Conservation (phyloP, 2,797 vertebrate genomes). For the Anguilla pacifica region DNA sequence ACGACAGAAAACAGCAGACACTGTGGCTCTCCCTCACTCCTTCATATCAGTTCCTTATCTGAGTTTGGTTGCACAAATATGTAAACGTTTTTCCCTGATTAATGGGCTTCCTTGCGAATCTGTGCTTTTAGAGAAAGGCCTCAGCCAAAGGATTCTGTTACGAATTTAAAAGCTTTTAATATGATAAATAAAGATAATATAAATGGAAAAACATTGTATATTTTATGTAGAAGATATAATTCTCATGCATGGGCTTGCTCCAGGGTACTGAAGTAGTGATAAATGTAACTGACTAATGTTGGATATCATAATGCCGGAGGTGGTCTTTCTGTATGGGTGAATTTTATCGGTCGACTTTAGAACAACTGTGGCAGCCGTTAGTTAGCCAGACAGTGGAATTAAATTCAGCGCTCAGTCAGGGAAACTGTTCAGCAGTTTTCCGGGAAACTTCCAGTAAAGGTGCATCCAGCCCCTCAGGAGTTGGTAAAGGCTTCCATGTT, state of each 20-base stretch:
- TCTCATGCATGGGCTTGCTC: background rate
- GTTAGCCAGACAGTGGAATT: background rate
- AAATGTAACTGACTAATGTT: background rate
- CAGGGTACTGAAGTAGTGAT: background rate
- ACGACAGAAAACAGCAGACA: background rate
- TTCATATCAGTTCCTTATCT: background rate
- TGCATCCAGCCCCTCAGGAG: background rate
- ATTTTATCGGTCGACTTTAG: too few relatives aligned
- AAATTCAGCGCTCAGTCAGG: background rate
- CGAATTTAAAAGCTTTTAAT: background rate
- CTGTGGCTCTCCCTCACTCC: background rate
- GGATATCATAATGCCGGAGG: background rate
- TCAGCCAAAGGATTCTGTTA: background rate
- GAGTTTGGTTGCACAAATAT: background rate
- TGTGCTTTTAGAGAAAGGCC: background rate
- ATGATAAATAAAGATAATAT: background rate
- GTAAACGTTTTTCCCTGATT: background rate
- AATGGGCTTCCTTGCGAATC: background rate
- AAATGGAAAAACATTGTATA: background rate
- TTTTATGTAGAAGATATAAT: background rate
- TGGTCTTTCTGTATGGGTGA: background rate
- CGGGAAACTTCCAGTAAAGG: background rate
- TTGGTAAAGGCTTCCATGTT: background rate
- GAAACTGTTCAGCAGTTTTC: background rate
- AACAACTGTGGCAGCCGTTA: background rate